These are phyloP conservation scores for Platygyra sinensis DNA, from an alignment of 64 coral and sea anemone genomes.

Conservation along the genomic window DNA sequence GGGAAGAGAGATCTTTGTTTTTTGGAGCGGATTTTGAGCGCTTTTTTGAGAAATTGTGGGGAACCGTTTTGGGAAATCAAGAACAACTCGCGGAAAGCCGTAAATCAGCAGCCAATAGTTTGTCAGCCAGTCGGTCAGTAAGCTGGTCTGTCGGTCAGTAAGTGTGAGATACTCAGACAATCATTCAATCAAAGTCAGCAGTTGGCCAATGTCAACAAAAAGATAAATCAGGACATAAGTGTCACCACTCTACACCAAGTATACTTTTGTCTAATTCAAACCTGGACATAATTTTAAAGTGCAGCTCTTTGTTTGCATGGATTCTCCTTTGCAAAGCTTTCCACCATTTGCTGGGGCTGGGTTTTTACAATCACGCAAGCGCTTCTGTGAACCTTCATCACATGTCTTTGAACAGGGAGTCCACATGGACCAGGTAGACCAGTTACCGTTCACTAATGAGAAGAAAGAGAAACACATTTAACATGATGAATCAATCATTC, in stretches of 20 bases:
- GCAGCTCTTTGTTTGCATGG: not conserved
- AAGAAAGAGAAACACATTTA: too few relatives aligned
- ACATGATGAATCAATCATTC: too few relatives aligned
- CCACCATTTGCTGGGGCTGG: constrained; percentile 33
- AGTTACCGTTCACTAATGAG: constrained; percentile 24
- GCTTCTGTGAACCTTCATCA: constrained; percentile 15
- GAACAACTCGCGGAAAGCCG: too few relatives aligned
- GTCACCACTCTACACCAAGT: not conserved
- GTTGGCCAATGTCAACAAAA: not conserved
- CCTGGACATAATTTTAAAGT: constrained; percentile 16
- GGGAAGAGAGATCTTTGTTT: too few relatives aligned
- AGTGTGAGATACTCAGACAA: not conserved
- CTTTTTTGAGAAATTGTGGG: too few relatives aligned
- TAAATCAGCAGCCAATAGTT: too few relatives aligned
- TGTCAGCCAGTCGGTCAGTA: too few relatives aligned
- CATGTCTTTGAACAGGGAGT: constrained; percentile 21
- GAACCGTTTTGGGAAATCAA: too few relatives aligned
- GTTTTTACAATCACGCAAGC: constrained; percentile 18
- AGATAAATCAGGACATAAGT: not conserved
- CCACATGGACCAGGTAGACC: constrained; percentile 42
- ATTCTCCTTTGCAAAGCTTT: not conserved
- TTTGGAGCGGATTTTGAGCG: too few relatives aligned
- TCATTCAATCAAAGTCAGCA: not conserved
- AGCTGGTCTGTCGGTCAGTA: too few relatives aligned
- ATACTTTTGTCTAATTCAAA: not conserved